A percentile compares a stretch with the other conserved stretches of the same genome.
phyloP scores from a whole-genome alignment of 2,888 invertebrate genomes.

The Stenurella melanura region DNA sequence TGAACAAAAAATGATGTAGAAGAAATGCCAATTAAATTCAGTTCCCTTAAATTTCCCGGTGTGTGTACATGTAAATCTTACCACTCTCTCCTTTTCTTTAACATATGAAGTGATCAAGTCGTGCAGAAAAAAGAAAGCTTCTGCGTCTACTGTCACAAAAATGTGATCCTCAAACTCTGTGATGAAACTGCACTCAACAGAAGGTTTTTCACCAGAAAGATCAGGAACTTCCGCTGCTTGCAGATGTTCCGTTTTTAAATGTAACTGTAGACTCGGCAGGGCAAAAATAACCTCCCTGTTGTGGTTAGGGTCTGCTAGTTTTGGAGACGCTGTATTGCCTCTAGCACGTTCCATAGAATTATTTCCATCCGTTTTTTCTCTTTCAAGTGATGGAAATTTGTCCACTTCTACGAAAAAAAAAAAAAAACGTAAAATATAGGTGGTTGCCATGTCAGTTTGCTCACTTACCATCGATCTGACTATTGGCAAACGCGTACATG shows the following conservation, averaged over 20 bases:
- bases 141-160: slow-evolving; percentile 97
- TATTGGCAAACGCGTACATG: slow-evolving; percentile 95
- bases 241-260: slow-evolving; percentile 93
- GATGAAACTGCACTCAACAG: slow-evolving; percentile 96
- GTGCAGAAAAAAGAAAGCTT: slow-evolving; percentile 98
- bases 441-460: not conserved
- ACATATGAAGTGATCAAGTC: slow-evolving; percentile 97
- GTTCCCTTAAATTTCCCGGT: too few species aligned
- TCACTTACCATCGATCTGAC: slow-evolving; percentile 92
- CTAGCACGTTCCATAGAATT: slow-evolving; percentile 77
- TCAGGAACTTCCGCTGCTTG: slow-evolving; percentile 86
- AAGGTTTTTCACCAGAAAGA: slow-evolving; percentile 84
- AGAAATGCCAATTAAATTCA: too few species aligned
- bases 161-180: slow-evolving; percentile 99
- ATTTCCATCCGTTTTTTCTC: slow-evolving; percentile 79
- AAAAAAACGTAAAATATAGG: not conserved
- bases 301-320: slow-evolving; percentile 86
- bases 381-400: slow-evolving; percentile 91
- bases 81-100: slow-evolving; percentile 92
- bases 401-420: slow-evolving; percentile 82
- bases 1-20: too few species aligned
- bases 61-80: slow-evolving; percentile 72
- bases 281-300: slow-evolving; percentile 97
- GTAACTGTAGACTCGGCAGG: slow-evolving; percentile 92
- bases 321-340: slow-evolving; percentile 73